Percentiles rank a stretch among this genome's conserved stretches.
Evolutionary conservation across 2,888 invertebrate genomes (phyloP).

Genomic region (Aricia artaxerxes): DNA sequence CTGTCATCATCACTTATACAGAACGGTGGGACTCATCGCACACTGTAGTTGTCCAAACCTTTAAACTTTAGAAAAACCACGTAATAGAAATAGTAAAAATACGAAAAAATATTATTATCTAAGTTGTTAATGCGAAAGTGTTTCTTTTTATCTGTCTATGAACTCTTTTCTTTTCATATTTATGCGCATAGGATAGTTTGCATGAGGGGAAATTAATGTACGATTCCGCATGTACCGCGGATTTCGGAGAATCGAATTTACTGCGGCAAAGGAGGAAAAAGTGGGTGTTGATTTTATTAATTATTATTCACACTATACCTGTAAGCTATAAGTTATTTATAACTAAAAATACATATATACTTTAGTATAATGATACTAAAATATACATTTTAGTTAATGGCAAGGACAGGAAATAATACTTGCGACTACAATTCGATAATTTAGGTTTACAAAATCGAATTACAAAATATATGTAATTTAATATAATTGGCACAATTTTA

Average conservation of each 20-base stretch:
- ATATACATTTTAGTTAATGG: too few relatives aligned
- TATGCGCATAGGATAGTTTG: neutral
- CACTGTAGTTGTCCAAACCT: neutral
- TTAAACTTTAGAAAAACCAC: too few relatives aligned
- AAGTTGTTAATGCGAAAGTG: neutral
- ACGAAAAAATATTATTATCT: neutral
- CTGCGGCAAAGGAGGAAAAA: neutral
- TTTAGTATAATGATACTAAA: too few relatives aligned
- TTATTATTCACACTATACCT: neutral
- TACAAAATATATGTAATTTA: too few relatives aligned
- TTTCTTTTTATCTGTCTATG: too few relatives aligned
- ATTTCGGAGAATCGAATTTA: neutral
- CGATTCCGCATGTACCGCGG: neutral
- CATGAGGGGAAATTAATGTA: neutral
- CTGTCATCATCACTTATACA: slow-evolving; percentile 62
- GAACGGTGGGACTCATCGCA: neutral
- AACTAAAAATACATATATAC: too few relatives aligned
- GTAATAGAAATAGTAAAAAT: neutral
- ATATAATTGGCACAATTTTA: too few relatives aligned
- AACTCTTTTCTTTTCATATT: too few relatives aligned
- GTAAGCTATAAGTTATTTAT: too few relatives aligned
- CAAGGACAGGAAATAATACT: too few relatives aligned
- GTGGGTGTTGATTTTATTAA: neutral
- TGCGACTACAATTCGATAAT: too few relatives aligned
- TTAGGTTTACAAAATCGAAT: too few relatives aligned